A percentile compares a stretch with the other conserved stretches of the same genome.
Evolutionary conservation across 2,888 invertebrate species (phyloP).

Genomic region (Priocnemis perturbator): DNA sequence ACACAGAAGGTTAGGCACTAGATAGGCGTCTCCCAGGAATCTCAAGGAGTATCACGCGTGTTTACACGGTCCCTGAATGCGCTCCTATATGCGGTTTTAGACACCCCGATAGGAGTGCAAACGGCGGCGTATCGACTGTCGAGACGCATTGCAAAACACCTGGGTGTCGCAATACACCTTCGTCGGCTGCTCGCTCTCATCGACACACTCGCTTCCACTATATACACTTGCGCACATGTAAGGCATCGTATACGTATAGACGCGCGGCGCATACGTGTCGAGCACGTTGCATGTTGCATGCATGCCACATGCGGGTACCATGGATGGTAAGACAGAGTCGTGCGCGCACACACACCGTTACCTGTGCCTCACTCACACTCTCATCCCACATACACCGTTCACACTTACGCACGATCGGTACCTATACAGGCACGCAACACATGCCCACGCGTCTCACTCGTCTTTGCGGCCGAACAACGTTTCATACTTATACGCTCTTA

Average conservation of each 20-base stretch:
- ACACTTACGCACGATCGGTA: too few relatives aligned
- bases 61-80: slow-evolving; percentile 52
- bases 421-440: too few relatives aligned
- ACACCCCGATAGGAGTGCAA: slow-evolving; percentile 49
- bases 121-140: slow-evolving; percentile 53
- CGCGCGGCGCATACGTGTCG: not conserved
- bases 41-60: slow-evolving; percentile 39
- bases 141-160: slow-evolving; percentile 53
- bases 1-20: slow-evolving; percentile 11
- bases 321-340: too few relatives aligned
- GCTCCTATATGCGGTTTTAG: slow-evolving; percentile 50
- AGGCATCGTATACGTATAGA: not conserved
- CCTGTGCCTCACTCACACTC: too few relatives aligned
- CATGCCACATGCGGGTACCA: too few relatives aligned
- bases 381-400: too few relatives aligned
- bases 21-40: slow-evolving; percentile 30
- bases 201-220: slow-evolving; percentile 21
- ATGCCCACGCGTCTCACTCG: too few relatives aligned
- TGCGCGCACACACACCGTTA: too few relatives aligned
- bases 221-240: not conserved
- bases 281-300: too few relatives aligned
- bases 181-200: slow-evolving; percentile 30
- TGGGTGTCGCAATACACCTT: slow-evolving; percentile 51
- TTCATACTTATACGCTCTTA: too few relatives aligned
- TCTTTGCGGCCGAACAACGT: too few relatives aligned